Base-by-base conservation (phyloP, 2,797 vertebrate genomes). In the Meriones psammophilus region DNA sequence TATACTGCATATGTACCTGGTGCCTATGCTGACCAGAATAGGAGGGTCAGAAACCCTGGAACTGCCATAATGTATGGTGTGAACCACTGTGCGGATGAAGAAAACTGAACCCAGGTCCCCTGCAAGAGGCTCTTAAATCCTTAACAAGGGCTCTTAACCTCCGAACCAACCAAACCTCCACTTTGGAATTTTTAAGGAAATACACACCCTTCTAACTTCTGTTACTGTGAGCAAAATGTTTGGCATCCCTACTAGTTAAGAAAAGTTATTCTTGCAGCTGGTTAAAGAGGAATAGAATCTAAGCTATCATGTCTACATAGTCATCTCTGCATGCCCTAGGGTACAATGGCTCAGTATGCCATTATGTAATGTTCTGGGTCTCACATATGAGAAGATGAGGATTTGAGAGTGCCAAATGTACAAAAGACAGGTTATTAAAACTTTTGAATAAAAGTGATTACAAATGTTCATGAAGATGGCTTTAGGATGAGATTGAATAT, bases 171-270 rank as follows among this genome's bases (percentile, higher is more conserved):
- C 15, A 26, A 81, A n/a, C 22, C 14, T 3, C 14, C 13, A 39
- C n/a, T 39, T 91, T 77, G 5, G 1, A n/a, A 77, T 58, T 87
- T 95, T 90, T 94, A 94, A 96, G 56, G 68, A 18, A 85, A 84
- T 64, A 33, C 20, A 8, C 1, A 42, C 28, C 18, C 30, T 93
- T 74, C 30, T 64, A n/a, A 60, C 73, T 33, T 87, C 30, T 92
- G 20, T 62, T 73, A 7, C 33, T 79, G 13, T 69, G 62, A 85
- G 28, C 13, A 50, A 12, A 58, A 91, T n/a, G 66, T 36, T 84
- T 89, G 83, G 17, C 3, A 78, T 84, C 84, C 79, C 13, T 64
- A 74, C 22, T 89, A 50, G 80, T 71, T n/a, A 69, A 94, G 9
- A 28, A 92, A 92, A 94, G 0, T 89, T 95, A 92, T 85, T 68